Base-by-base conservation (phyloP, 2,797 vertebrate species). In the Alexandromys oeconomus region DNA sequence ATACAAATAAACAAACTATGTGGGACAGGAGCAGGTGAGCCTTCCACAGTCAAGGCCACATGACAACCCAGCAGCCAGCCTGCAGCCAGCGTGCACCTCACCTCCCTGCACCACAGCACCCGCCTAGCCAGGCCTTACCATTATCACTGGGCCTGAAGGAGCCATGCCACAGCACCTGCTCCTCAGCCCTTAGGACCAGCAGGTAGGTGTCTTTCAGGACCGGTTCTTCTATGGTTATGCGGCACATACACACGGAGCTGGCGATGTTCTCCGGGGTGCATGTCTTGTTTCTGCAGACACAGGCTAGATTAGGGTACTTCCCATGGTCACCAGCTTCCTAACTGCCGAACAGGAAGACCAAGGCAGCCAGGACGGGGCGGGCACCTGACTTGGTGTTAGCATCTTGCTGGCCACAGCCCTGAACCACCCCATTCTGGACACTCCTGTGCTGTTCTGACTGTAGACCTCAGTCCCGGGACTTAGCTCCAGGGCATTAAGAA, bases 181-280 rank as follows among this genome's bases (percentile, higher is more conserved):
- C 65, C 31, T 95, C 87, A 0, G 94, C 79, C 94, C 57, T 91
- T 76, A 98, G 96, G 6, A 37, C 23, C 79, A 98, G 71, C 51
- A 19, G 15, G 23, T 96, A 98, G 43, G 0, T 29, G n/a, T 98
- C 97, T 0, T 0, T 2, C 0, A 0, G 0, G 13, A 46, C 6
- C 0, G 34, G 0, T 1, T 4, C 1, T 0, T 63, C 65, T 4
- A 4, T 89, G 15, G 2, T 13, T 96, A 97, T 23, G 13, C 1
- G 0, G 48, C 97, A 97, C 43, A n/a, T 0, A 1, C 97, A 98
- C 6, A 2, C 23, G 0, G n/a, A 0, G 2, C 1, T 51, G 0
- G 23, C 91, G 0, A 2, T 67, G 89, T 97, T 97, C 87, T 97
- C 5, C 0, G 95, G 96, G 82, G 95, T 4, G 54, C 97, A 97